Conservation (phyloP, 2,888 invertebrate species). For the Tenthredo scrophulariae region DNA sequence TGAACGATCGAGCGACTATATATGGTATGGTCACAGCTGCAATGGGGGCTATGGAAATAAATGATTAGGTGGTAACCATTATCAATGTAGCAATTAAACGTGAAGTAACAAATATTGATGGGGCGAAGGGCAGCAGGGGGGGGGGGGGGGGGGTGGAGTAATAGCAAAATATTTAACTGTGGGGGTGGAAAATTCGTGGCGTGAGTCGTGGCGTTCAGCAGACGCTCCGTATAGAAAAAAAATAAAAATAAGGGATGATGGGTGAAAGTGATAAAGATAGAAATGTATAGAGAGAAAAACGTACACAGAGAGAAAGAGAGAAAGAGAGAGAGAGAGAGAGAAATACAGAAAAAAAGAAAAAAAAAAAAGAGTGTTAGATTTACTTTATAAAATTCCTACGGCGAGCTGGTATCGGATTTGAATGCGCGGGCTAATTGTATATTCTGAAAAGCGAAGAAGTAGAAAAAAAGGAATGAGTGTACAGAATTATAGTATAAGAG, state of each 20-base stretch:
- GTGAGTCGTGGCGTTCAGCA: constrained; percentile 46
- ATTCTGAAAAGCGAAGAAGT: neutral
- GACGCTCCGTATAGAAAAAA: constrained; percentile 17
- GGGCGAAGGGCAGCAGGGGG: constrained; percentile 75
- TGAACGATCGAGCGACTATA: constrained; percentile 78
- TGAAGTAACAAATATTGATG: constrained; percentile 73
- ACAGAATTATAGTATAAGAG: constrained; percentile 58
- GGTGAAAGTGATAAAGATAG: neutral
- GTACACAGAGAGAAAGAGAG: neutral
- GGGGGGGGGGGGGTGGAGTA: constrained; percentile 59
- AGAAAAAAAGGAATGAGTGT: neutral
- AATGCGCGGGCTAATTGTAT: neutral
- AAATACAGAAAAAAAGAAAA: too few relatives aligned
- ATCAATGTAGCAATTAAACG: constrained; percentile 44
- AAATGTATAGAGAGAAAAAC: neutral
- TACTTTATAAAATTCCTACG: neutral
- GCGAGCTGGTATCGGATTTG: neutral
- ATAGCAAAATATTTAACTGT: constrained; percentile 43
- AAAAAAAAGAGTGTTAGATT: neutral
- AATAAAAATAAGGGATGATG: neutral
- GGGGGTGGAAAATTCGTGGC: constrained; percentile 30
- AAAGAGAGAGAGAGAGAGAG: neutral
- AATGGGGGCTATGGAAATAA: constrained; percentile 55
- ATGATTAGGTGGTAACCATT: constrained; percentile 50
- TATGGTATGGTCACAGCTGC: constrained; percentile 75